Percentiles rank a stretch among this genome's conserved stretches.
Evolutionary conservation across 2,113 vertebrate genomes (phyloP).

Genomic region (Ardeotis arabs): DNA sequence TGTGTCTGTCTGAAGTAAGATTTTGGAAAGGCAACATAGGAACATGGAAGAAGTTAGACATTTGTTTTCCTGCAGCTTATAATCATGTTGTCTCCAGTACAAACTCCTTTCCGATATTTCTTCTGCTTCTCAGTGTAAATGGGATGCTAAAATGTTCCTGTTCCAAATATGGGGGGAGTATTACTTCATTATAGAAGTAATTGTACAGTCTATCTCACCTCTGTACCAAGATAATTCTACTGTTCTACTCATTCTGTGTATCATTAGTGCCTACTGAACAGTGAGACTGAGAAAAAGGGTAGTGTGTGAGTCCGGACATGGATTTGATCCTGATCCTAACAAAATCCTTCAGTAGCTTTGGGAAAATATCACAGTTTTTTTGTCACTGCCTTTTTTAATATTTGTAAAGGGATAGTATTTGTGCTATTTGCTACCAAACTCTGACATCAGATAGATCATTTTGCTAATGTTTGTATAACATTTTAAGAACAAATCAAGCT

Average conservation of each 20-base stretch:
- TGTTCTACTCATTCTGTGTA: background rate
- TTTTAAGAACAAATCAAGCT: background rate
- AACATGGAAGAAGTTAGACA: background rate
- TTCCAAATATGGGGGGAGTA: background rate
- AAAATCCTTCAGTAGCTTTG: background rate
- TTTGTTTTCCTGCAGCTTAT: background rate
- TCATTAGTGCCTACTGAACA: background rate
- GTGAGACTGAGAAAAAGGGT: background rate
- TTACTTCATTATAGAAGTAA: background rate
- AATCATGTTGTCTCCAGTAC: background rate
- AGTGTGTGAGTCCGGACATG: background rate
- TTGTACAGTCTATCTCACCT: background rate
- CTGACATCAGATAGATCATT: background rate
- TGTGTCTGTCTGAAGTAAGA: background rate
- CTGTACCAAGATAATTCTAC: background rate
- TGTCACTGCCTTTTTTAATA: background rate
- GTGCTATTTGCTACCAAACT: background rate
- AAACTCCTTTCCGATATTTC: background rate
- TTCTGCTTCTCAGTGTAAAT: background rate
- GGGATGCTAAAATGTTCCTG: background rate
- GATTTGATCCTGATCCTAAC: background rate
- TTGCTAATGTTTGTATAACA: background rate
- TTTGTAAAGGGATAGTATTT: background rate
- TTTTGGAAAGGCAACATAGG: background rate
- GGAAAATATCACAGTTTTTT: background rate